Evolutionary conservation across 2,113 vertebrate genomes (phyloP), one percentile per base, ranked within the genome.

Genomic region (Rattus rattus): DNA sequence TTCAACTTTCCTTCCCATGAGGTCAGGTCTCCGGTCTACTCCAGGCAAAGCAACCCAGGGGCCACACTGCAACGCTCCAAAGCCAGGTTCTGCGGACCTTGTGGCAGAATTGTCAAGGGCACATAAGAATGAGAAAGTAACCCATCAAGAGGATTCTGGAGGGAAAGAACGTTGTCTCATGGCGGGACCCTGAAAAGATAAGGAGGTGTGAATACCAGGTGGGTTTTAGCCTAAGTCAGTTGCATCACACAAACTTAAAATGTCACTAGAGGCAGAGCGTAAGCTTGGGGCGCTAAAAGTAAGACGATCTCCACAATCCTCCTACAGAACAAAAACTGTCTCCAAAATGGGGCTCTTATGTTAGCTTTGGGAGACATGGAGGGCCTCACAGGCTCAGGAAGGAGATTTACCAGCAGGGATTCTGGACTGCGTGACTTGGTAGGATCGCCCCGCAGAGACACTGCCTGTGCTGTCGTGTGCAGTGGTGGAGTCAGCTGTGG

Each of bases 251-350:
- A 12, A 9, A 39, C 33, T 19, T 67, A 73, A 56, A 56, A 81
- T 26, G 20, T 88, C 49, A 72, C 49, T 22, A 54, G 1, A n/a
- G 12, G 26, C 22, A 73, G 17, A 11, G 22, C 49, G 6, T 1
- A 33, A 0, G 0, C 1, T 8, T 9, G 4, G 26, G 12, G 1
- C 7, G 10, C 2, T 0, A 19, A 36, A 2, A 30, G 17, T 47
- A n/a, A 33, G 0, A 1, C 19, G 7, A 2, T 52, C 43, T 63
- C 10, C 2, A 0, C 30, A 33, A 19, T 0, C 33, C 5, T 85
- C 39, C 87, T 36, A 4, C 11, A 52, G 13, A 80, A 28, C 39
- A 12, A 56, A 63, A 59, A 28, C 1, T 13, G 13, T 28, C 67
- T 36, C 36, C 14, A 75, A 72, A 70, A 54, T 3, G 2, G 36